These are phyloP conservation scores for Mellilla xanthometata DNA, from an alignment of 2,888 invertebrate genomes.

Conservation along the genomic window DNA sequence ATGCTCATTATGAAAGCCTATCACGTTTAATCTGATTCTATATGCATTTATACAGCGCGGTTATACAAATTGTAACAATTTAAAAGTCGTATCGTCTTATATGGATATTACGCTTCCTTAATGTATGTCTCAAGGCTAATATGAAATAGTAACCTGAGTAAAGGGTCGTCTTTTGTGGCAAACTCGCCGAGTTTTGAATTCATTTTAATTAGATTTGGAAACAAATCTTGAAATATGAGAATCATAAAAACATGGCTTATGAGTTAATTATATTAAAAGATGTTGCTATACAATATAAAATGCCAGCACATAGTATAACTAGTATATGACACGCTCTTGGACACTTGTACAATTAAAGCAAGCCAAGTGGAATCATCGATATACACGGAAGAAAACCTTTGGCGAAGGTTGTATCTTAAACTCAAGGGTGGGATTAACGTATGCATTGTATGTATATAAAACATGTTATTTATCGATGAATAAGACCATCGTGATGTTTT, in stretches of 20 bases:
- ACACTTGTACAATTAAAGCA: neutral
- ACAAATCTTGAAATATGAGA: too few relatives aligned
- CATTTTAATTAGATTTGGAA: too few relatives aligned
- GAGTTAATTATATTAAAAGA: too few relatives aligned
- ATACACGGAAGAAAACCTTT: conserved; percentile 52
- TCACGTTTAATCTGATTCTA: conserved; percentile 45
- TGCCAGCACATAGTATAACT: too few relatives aligned
- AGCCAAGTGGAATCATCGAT: conserved; percentile 30
- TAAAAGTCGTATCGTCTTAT: conserved; percentile 26
- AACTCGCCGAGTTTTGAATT: too few relatives aligned
- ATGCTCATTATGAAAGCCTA: conserved; percentile 52
- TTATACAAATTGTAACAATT: conserved; percentile 22
- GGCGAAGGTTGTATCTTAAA: conserved; percentile 51
- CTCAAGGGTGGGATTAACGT: conserved; percentile 60
- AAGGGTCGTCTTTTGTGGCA: conserved; percentile 7
- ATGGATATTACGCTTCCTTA: conserved; percentile 44
- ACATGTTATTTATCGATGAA: conserved; percentile 35
- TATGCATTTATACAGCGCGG: conserved; percentile 20
- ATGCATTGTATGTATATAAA: conserved; percentile 52
- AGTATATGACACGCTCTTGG: neutral
- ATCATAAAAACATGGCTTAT: too few relatives aligned
- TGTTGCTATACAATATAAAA: too few relatives aligned
- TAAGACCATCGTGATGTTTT: conserved; percentile 18
- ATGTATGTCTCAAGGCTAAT: conserved; percentile 34
- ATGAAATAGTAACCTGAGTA: conserved; percentile 16